Evolutionary conservation across 2,113 vertebrate species (phyloP), one percentile per base, ranked within the genome.

Genomic region (Halichoeres trimaculatus): DNA sequence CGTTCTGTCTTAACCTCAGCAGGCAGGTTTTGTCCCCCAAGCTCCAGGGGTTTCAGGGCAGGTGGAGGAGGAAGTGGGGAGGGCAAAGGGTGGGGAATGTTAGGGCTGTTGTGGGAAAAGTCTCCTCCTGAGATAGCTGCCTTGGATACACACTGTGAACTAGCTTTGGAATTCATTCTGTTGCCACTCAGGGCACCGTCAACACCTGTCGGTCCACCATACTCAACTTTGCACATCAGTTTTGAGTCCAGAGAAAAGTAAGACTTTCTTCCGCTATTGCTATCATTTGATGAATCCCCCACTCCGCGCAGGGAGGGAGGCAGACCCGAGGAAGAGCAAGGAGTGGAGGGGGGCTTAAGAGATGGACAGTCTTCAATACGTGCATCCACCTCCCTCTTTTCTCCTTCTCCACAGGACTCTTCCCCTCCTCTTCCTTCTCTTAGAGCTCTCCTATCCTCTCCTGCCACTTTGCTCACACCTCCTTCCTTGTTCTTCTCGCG

Each of bases 21-120:
- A 22, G 91, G 79, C 53, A 89, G 66, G 77, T 83, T 93, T 83
- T 91, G 93, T 51, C 88, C 93, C 47, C 94, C 93, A 8, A 92
- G 85, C 81, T 95, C 96, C 45, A 98, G 91, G 1, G 96, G 96
- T 78, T 96, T 95, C 70, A 98, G 86, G 51, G 97, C 97, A 1
- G 97, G 97, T 0, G 97, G 97, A 12, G 97, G 97, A 38, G 97
- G 97, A 76, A 98, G 93, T 51, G 96, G 95, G 65, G 95, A 85
- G 87, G 90, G 81, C 90, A 92, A 94, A 0, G 56, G 78, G 83
- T 89, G 86, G 52, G 84, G 78, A 93, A 58, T 86, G 88, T 80
- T 88, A 58, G 94, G 88, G 94, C 88, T 88, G 82, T 53, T 67
- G 81, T 91, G 91, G 89, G 87, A 91, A 89, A 53, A 95, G 74